Evolutionary conservation across 2,888 invertebrate genomes (phyloP), one percentile per base, ranked within the genome.

Genomic region (Aphidoletes aphidimyza): DNA sequence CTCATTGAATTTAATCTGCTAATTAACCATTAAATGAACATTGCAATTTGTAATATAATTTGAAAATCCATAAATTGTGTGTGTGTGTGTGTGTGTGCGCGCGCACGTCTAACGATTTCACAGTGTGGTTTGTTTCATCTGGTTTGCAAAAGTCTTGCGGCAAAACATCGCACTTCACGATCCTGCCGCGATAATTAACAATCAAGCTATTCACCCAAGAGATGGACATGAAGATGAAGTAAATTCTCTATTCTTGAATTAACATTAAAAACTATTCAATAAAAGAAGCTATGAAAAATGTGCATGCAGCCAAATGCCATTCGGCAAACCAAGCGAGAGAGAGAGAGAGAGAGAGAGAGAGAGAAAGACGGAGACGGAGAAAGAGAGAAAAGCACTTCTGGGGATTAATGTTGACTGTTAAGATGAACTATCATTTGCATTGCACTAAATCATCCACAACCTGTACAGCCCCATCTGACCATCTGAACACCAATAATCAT

Each of bases 31-130:
- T 30, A 69, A 69, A 69, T 69, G 69, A 30, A 30, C 69, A 69
- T 69, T 69, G 69, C 69, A 69, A 69, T 69, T 69, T 69, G 34
- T 69, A 69, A 69, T n/a, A 69, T 69, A 30, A 69, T 69, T 69
- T 69, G 34, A 69, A 69, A 69, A 69, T 26, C 69, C 8, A 69
- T 69, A 69, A 69, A 69, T 69, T 69, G 69, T 69, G 11, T 30
- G 30, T n/a, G n/a, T n/a, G n/a, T n/a, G n/a, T n/a, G n/a, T n/a
- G n/a, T n/a, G n/a, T n/a, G n/a, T 14, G 42, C 42, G 42, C 42
- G 42, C 42, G 42, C 6, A 9, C 14, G 42, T 6, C 6, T 42
- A 6, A 42, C 42, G 14, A 9, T 17, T 0, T 30, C 14, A 1
- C 14, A 0, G 5, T 30, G 2, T 30, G n/a, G 2, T n/a, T n/a